These are phyloP conservation scores for Latheticus oryzae DNA, from an alignment of 2,888 invertebrate species.

Conservation along the genomic window DNA sequence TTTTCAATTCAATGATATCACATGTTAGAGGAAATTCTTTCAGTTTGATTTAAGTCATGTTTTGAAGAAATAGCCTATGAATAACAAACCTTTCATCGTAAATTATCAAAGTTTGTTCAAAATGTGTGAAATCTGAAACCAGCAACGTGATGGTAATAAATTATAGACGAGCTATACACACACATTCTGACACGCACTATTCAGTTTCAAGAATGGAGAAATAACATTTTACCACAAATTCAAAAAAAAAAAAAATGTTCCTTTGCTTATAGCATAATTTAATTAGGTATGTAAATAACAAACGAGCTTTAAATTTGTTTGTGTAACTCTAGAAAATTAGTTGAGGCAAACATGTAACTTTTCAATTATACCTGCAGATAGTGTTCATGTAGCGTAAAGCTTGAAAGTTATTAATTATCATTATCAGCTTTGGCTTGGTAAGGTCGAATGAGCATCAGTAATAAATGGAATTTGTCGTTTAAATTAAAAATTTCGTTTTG, in stretches of 20 bases:
- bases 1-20: no score
- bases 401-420: conserved; percentile 45
- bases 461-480: no score
- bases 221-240: no score
- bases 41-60: conserved; percentile 54
- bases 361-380: conserved; percentile 33
- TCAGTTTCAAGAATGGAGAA: conserved; percentile 35
- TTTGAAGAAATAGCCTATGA: conserved; percentile 58
- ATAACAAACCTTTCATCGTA: conserved; percentile 59
- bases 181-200: conserved; percentile 18
- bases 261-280: no score
- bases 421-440: conserved; percentile 31
- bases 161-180: conserved; percentile 44
- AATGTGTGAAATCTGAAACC: conserved; percentile 61
- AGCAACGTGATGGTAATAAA: conserved; percentile 56
- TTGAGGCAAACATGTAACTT: conserved; percentile 19
- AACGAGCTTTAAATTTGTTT: conserved; percentile 28
- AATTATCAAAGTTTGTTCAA: conserved; percentile 61
- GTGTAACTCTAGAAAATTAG: conserved; percentile 14
- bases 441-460: neutral
- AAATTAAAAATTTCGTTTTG: conserved; percentile 3
- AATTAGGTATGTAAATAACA: no score
- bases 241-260: no score
- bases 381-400: conserved; percentile 30
- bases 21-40: conserved; percentile 41